Evolutionary conservation across 2,113 vertebrate genomes (phyloP).

Genomic region (Oriolus oriolus): DNA sequence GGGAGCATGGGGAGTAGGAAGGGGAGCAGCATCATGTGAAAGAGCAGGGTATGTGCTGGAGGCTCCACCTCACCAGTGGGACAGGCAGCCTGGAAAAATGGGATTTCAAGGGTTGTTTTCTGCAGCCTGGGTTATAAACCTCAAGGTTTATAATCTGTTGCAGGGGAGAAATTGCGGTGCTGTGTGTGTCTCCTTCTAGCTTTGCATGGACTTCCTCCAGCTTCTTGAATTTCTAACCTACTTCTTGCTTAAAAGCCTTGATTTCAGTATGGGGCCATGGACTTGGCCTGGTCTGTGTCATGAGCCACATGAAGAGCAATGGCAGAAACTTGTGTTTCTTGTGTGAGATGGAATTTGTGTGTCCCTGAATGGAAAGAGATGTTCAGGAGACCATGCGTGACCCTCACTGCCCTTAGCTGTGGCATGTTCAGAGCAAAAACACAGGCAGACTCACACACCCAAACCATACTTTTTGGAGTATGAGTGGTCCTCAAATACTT

Average conservation of each 20-base stretch:
- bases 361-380: background rate
- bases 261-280: background rate
- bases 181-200: background rate
- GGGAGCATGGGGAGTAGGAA: background rate
- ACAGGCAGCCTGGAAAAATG: background rate
- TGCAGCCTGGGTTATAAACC: background rate
- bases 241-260: background rate
- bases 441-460: background rate
- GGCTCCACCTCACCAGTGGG: background rate
- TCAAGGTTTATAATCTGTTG: background rate
- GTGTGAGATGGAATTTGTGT: background rate
- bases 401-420: background rate
- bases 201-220: background rate
- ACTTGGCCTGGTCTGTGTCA: background rate
- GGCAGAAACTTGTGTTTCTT: background rate
- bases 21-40: background rate
- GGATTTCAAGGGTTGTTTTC: background rate
- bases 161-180: rapidly evolving
- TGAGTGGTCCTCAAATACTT: background rate
- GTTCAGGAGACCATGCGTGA: rapidly evolving
- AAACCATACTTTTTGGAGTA: background rate
- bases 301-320: rapidly evolving
- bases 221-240: background rate
- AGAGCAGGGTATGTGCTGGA: rapidly evolving
- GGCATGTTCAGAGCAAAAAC: rapidly evolving